Percentiles rank a stretch among this genome's conserved stretches.
Conservation (phyloP, 1,140 invertebrate species). For the Procambarus clarkii region DNA sequence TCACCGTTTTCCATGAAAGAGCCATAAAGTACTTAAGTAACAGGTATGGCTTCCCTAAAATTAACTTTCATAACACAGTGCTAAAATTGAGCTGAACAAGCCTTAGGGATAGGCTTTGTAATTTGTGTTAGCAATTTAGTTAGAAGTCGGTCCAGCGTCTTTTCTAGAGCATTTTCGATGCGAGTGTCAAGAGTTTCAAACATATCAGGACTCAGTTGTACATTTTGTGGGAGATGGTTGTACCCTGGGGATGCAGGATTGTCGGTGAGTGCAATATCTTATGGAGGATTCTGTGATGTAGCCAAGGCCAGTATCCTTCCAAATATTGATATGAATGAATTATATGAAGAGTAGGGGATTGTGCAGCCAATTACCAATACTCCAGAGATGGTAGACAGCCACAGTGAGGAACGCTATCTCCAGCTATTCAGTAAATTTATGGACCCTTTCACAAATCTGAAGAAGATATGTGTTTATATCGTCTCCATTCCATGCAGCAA, state of each 20-base stretch:
- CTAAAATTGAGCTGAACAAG: conserved; percentile 13
- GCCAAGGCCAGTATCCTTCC: background rate
- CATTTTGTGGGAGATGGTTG: no score
- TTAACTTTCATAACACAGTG: conserved; percentile 6
- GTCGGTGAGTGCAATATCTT: conserved; percentile 21
- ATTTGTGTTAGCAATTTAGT: no score
- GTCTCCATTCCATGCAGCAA: conserved; percentile 9
- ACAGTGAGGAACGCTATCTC: conserved; percentile 12
- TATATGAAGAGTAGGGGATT: background rate
- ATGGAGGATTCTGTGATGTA: conserved; percentile 36
- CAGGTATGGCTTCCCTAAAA: background rate
- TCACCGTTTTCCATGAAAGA: background rate
- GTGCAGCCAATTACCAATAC: background rate
- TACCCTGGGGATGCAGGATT: no score
- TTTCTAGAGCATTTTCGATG: no score
- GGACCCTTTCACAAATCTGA: conserved; percentile 27
- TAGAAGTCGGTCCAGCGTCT: no score
- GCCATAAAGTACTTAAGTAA: background rate
- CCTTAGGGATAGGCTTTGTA: no score
- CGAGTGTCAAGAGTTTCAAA: no score
- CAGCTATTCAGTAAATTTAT: conserved; percentile 20
- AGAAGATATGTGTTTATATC: conserved; percentile 6
- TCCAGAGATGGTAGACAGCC: conserved; percentile 26
- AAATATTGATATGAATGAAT: conserved; percentile 20
- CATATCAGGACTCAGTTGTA: no score